A percentile compares a stretch with the other conserved stretches of the same genome.
Evolutionary conservation across 1,140 invertebrate species (phyloP).

Genomic region (Arctopsyche grandis): DNA sequence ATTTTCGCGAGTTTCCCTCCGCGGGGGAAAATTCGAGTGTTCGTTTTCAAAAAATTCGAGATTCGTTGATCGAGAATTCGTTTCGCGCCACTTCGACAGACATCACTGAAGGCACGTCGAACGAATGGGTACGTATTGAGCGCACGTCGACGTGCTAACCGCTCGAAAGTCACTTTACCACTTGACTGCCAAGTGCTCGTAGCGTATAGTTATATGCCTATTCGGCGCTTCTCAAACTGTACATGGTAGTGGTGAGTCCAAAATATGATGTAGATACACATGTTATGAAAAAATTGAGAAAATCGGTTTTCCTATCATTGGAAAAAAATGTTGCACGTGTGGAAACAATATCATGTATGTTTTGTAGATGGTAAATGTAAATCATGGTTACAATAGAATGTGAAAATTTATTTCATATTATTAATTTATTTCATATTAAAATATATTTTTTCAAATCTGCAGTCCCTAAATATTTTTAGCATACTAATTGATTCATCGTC

Average conservation of each 20-base stretch:
- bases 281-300: background rate
- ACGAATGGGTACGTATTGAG: background rate
- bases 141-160: slow-evolving; percentile 29
- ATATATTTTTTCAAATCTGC: too few relatives aligned
- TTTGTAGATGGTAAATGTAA: too few relatives aligned
- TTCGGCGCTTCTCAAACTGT: slow-evolving; percentile 2
- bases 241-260: background rate
- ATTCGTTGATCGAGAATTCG: background rate
- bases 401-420: too few relatives aligned
- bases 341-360: too few relatives aligned
- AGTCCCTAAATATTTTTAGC: too few relatives aligned
- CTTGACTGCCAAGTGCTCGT: slow-evolving; percentile 40
- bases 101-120: background rate
- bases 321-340: too few relatives aligned
- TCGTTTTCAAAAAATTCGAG: background rate
- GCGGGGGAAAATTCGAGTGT: background rate
- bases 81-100: background rate
- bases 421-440: too few relatives aligned
- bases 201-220: slow-evolving; percentile 40
- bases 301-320: background rate
- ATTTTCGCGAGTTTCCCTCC: background rate
- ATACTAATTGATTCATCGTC: too few relatives aligned
- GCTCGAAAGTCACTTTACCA: slow-evolving; percentile 44
- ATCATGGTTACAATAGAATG: too few relatives aligned
- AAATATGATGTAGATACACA: slow-evolving; percentile 11